Conservation (phyloP, 2,113 vertebrate genomes). For the Oncorhynchus keta region DNA sequence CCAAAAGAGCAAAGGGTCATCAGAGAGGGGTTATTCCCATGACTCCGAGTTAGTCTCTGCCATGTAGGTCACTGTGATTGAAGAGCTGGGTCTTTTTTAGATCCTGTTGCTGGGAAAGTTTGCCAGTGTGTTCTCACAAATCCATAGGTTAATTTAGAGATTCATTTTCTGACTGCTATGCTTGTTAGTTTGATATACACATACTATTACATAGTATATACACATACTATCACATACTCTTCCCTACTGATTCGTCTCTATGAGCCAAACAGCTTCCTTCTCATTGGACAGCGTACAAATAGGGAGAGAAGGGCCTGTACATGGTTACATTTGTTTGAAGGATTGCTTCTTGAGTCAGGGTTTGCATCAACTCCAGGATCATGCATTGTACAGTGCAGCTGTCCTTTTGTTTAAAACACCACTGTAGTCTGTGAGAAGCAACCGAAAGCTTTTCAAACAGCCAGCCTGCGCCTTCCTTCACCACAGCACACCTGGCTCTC, state of each 20-base stretch:
- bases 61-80: conserved; percentile 31
- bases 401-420: conserved; percentile 13
- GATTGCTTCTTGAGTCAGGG: not conserved
- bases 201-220: not conserved
- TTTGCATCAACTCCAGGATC: conserved; percentile 4
- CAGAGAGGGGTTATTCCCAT: conserved; percentile 25
- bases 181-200: not conserved
- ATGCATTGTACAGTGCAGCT: conserved; percentile 9
- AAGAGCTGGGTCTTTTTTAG: conserved; percentile 24
- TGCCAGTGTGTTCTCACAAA: conserved; percentile 13
- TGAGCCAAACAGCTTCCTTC: not conserved
- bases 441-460: conserved; percentile 19
- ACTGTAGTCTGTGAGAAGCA: conserved; percentile 3
- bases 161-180: not conserved
- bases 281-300: not conserved
- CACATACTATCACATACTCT: not conserved
- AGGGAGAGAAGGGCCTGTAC: not conserved
- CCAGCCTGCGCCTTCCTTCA: not conserved
- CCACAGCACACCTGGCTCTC: conserved; percentile 1
- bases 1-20: conserved; percentile 52
- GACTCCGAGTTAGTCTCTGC: not conserved
- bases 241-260: not conserved
- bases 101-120: conserved; percentile 48
- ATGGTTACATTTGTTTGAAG: not conserved
- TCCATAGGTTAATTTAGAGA: not conserved